phyloP scores from a whole-genome alignment of 1,140 invertebrate genomes.

The Leguminivora glycinivorella region DNA sequence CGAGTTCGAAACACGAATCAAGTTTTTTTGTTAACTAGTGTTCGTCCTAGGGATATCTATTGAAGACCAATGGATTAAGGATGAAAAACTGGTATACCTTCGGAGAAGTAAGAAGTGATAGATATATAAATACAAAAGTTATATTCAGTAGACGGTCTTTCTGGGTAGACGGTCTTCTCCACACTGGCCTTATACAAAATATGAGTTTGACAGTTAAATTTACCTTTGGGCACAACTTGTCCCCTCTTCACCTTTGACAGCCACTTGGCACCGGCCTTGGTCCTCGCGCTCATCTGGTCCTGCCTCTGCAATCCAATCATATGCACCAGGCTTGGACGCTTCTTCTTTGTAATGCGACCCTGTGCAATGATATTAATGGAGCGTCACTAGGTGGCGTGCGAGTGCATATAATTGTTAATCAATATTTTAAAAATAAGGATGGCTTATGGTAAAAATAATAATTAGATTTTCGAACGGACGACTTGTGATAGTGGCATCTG shows the following conservation, averaged over 20 bases:
- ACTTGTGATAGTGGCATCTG: not conserved
- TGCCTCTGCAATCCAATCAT: conserved; percentile 87
- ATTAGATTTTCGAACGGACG: not conserved
- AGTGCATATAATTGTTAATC: not conserved
- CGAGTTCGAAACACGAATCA: too few relatives aligned
- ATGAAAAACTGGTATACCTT: too few relatives aligned
- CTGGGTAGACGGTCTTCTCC: too few relatives aligned
- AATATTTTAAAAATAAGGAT: not conserved
- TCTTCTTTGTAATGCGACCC: conserved; percentile 84
- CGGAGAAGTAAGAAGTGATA: too few relatives aligned
- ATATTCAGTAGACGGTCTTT: too few relatives aligned
- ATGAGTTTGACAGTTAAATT: not conserved
- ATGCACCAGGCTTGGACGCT: conserved; percentile 88
- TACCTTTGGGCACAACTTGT: conserved; percentile 87
- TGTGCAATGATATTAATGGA: conserved; percentile 42
- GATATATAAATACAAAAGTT: too few relatives aligned
- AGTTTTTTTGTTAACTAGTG: too few relatives aligned
- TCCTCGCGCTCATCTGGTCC: conserved; percentile 86
- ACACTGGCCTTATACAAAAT: too few relatives aligned
- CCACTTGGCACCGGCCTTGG: conserved; percentile 92
- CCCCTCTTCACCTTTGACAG: conserved; percentile 90
- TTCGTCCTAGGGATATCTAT: too few relatives aligned
- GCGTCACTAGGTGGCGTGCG: conserved; percentile 19
- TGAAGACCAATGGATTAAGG: too few relatives aligned
- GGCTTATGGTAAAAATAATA: conserved; percentile 2